Percentiles rank a stretch among this genome's conserved stretches.
phyloP scores from a whole-genome alignment of 2,888 invertebrate genomes.

The Sycophila texana region DNA sequence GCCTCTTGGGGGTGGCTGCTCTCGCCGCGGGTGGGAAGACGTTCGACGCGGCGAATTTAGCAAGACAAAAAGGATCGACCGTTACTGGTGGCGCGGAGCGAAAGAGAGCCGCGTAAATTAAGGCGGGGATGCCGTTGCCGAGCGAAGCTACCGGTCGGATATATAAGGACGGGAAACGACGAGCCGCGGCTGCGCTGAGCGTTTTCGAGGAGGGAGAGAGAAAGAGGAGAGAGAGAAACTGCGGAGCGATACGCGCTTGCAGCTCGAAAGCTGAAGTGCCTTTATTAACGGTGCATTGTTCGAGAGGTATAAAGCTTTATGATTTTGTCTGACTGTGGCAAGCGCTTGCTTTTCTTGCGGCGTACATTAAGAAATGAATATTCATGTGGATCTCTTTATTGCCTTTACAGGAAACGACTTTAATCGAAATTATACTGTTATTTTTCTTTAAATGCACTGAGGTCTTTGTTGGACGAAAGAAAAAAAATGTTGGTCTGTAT shows the following conservation, averaged over 20 bases:
- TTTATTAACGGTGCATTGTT: conserved; percentile 52
- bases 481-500: too few relatives aligned
- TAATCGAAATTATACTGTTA: neutral
- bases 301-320: conserved; percentile 42
- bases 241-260: neutral
- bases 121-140: conserved; percentile 23
- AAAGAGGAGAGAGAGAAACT: neutral
- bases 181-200: neutral
- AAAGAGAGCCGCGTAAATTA: conserved; percentile 38
- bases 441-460: neutral
- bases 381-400: conserved; percentile 11
- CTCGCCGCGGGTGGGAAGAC: neutral
- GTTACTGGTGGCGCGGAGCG: neutral
- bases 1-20: neutral
- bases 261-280: conserved; percentile 23
- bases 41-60: conserved; percentile 28
- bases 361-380: conserved; percentile 39
- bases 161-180: neutral
- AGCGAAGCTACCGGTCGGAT: too few relatives aligned
- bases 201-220: conserved; percentile 15
- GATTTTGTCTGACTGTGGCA: conserved; percentile 25
- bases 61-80: conserved; percentile 26
- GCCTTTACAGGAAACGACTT: neutral
- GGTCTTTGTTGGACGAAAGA: neutral
- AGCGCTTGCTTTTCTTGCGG: neutral